Evolutionary conservation across 2,888 invertebrate species (phyloP).

Genomic region (Drosophila koepferae): DNA sequence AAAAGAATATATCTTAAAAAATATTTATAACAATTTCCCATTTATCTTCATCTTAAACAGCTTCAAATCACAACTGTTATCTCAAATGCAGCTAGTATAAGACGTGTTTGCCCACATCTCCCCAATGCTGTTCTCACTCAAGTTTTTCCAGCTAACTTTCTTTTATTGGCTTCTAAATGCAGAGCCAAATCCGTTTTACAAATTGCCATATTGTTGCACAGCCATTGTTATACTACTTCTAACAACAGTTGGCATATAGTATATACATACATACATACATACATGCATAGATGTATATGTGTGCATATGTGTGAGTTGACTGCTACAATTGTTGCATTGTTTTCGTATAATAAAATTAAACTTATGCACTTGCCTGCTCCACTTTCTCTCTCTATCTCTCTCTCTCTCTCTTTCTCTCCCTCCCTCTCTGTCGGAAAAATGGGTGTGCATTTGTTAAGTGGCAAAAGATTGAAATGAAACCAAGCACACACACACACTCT

Average conservation of each 20-base stretch:
- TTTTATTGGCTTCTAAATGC: conserved; percentile 76
- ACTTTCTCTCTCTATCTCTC: conserved; percentile 8
- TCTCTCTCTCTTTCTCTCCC: too few species aligned
- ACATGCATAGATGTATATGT: conserved; percentile 23
- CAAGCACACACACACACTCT: conserved; percentile 35
- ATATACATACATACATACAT: not conserved
- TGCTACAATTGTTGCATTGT: conserved; percentile 72
- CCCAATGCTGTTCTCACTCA: conserved; percentile 1
- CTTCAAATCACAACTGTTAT: not conserved
- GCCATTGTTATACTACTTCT: conserved; percentile 45
- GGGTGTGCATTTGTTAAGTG: conserved; percentile 78
- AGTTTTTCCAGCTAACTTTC: conserved; percentile 50
- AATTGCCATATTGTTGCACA: conserved; percentile 66
- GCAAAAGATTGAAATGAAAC: conserved; percentile 79
- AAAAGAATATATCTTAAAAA: not conserved
- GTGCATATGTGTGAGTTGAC: conserved; percentile 34
- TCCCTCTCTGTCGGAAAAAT: conserved; percentile 25
- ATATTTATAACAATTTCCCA: not conserved
- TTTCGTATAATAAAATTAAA: conserved; percentile 78
- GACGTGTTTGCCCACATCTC: conserved; percentile 3
- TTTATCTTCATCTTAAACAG: not conserved
- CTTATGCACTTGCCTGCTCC: conserved; percentile 66
- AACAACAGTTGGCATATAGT: conserved; percentile 33
- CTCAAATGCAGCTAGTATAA: conserved; percentile 2
- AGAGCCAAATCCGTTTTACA: conserved; percentile 72